These are phyloP conservation scores for Bellardia pandia DNA, from an alignment of 2,888 invertebrate genomes.

Conservation along the genomic window DNA sequence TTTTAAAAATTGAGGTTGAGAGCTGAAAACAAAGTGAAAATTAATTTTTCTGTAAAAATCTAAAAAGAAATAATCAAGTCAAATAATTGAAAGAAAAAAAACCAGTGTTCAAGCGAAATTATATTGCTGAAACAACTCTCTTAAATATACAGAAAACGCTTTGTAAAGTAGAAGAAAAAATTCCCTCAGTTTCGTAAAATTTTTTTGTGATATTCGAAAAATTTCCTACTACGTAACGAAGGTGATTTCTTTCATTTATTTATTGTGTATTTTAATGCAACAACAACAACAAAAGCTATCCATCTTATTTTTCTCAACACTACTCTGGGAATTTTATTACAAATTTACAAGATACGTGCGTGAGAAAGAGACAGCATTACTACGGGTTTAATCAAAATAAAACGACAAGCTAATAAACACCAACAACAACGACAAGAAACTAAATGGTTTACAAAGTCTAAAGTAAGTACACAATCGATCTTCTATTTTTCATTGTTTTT, in stretches of 20 bases:
- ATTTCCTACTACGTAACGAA: constrained; percentile 75
- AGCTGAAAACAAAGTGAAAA: constrained; percentile 77
- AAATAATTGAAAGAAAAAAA: constrained; percentile 42
- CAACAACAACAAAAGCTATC: constrained; percentile 59
- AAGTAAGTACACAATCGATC: constrained; percentile 76
- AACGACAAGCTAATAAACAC: constrained; percentile 52
- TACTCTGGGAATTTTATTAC: constrained; percentile 69
- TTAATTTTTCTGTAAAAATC: constrained; percentile 76
- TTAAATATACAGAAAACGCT: constrained; percentile 63
- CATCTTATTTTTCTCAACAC: constrained; percentile 66
- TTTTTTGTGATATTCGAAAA: constrained; percentile 74
- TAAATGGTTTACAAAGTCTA: constrained; percentile 80
- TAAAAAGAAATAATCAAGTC: constrained; percentile 70
- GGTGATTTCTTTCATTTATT: constrained; percentile 70
- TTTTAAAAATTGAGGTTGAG: constrained; percentile 55
- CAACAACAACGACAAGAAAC: constrained; percentile 69
- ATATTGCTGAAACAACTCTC: constrained; percentile 58
- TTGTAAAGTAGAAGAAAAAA: constrained; percentile 68
- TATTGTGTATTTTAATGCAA: constrained; percentile 70
- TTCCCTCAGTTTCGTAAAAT: constrained; percentile 72
- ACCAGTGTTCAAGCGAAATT: constrained; percentile 44
- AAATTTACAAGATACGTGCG: constrained; percentile 69
- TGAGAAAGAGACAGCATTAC: constrained; percentile 64
- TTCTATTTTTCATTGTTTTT: background rate
- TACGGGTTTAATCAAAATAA: constrained; percentile 48